Conservation (phyloP, 2,888 invertebrate species). For the Chorisops tibialis region DNA sequence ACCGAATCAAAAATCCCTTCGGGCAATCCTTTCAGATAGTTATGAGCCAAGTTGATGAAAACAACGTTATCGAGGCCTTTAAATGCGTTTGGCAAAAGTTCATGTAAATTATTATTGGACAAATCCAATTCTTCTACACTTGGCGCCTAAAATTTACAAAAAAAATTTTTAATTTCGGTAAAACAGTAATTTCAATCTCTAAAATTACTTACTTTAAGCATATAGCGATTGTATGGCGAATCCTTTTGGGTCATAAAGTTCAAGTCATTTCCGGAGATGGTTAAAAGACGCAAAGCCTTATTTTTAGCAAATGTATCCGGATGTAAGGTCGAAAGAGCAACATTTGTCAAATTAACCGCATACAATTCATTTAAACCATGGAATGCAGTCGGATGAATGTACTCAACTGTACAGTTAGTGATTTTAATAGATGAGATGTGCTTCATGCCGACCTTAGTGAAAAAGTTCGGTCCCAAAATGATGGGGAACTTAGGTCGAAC, state of each 20-base stretch:
- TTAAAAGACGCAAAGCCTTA: conserved; percentile 62
- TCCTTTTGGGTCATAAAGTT: conserved; percentile 44
- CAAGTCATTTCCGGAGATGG: conserved; percentile 65
- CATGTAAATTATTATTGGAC: conserved; percentile 65
- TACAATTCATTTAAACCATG: conserved; percentile 64
- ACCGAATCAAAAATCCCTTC: conserved; percentile 58
- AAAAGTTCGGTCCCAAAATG: conserved; percentile 60
- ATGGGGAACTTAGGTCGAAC: conserved; percentile 59
- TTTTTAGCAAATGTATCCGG: conserved; percentile 68
- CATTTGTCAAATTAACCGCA: conserved; percentile 66
- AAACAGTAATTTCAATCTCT: neutral
- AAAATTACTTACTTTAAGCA: conserved; percentile 49
- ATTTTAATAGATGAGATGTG: conserved; percentile 66
- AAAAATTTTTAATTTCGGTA: neutral
- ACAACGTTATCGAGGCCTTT: conserved; percentile 62
- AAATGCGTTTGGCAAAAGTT: conserved; percentile 63
- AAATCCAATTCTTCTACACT: conserved; percentile 69
- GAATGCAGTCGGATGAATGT: conserved; percentile 68
- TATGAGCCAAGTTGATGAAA: conserved; percentile 67
- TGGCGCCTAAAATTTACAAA: conserved; percentile 48
- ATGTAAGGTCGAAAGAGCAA: conserved; percentile 63
- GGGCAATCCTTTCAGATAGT: conserved; percentile 58
- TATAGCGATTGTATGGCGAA: conserved; percentile 33
- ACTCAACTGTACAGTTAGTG: conserved; percentile 64
- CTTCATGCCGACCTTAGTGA: conserved; percentile 62